Conservation (phyloP, 2,888 invertebrate genomes). For the Drosophila cracens region DNA sequence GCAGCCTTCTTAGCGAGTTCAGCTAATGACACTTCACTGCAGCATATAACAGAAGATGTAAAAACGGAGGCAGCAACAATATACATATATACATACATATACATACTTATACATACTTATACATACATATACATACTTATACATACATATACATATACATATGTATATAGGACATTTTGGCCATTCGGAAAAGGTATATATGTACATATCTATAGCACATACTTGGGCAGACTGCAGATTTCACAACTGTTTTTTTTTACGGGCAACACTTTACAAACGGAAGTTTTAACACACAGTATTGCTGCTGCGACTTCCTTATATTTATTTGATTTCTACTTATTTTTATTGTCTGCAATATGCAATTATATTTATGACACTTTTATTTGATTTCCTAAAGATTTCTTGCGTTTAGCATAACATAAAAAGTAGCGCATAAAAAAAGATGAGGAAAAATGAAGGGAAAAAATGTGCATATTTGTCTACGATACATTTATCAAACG, state of each 20-base stretch:
- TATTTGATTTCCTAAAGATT: constrained; percentile 76
- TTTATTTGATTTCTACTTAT: neutral
- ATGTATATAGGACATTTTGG: neutral
- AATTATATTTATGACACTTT: constrained; percentile 77
- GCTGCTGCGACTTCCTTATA: constrained; percentile 11
- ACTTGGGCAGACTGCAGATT: constrained; percentile 14
- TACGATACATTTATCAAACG: constrained; percentile 69
- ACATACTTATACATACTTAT: constrained; percentile 11
- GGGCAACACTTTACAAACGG: constrained; percentile 28
- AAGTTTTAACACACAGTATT: neutral
- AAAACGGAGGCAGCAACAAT: constrained; percentile 38
- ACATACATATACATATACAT: constrained; percentile 9
- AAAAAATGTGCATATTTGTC: constrained; percentile 29
- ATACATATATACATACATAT: neutral
- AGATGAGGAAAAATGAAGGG: constrained; percentile 7
- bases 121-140: constrained; percentile 7
- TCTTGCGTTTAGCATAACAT: constrained; percentile 66
- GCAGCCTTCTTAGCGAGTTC: constrained; percentile 28
- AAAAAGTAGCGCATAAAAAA: constrained; percentile 22
- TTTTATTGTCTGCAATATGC: constrained; percentile 51
- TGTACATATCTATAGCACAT: constrained; percentile 22
- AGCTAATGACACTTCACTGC: constrained; percentile 58
- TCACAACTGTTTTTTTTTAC: constrained; percentile 5
- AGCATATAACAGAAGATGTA: constrained; percentile 38
- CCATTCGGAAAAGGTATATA: constrained; percentile 21